A percentile compares a stretch with the other conserved stretches of the same genome.
Evolutionary conservation across 1,140 invertebrate species (phyloP).

Genomic region (Ceratoteleas bidentatus): DNA sequence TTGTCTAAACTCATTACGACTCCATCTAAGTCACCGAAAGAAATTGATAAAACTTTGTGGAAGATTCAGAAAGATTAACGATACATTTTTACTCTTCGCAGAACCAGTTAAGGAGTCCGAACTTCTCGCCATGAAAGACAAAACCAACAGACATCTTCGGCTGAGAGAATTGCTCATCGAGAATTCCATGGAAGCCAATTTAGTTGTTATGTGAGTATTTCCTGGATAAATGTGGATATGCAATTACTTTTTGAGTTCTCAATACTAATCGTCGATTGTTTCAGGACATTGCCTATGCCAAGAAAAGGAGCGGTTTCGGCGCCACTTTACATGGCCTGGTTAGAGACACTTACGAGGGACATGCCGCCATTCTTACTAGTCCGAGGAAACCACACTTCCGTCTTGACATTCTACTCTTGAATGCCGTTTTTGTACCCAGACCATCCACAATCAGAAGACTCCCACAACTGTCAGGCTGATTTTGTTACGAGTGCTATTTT

Average conservation of each 20-base stretch:
- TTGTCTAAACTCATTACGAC: neutral
- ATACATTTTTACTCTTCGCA: slow-evolving; percentile 71
- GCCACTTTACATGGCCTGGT: slow-evolving; percentile 95
- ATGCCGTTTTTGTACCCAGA: neutral
- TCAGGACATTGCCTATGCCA: slow-evolving; percentile 95
- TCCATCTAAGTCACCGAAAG: too few relatives aligned
- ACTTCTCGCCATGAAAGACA: slow-evolving; percentile 91
- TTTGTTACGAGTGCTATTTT: slow-evolving; percentile 16
- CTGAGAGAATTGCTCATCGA: slow-evolving; percentile 92
- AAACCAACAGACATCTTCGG: slow-evolving; percentile 94
- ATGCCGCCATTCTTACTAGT: slow-evolving; percentile 96
- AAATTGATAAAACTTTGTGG: too few relatives aligned
- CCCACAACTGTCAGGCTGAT: slow-evolving; percentile 9
- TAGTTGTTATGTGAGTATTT: slow-evolving; percentile 92
- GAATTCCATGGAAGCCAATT: slow-evolving; percentile 91
- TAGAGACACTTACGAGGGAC: slow-evolving; percentile 93
- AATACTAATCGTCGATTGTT: neutral
- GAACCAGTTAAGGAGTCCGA: slow-evolving; percentile 91
- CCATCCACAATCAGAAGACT: slow-evolving; percentile 7
- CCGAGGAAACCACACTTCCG: slow-evolving; percentile 96
- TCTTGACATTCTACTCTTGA: slow-evolving; percentile 98
- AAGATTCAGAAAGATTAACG: too few relatives aligned
- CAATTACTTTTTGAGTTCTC: too few relatives aligned
- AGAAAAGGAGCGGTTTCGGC: slow-evolving; percentile 93
- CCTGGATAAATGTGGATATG: too few relatives aligned